Base-by-base conservation (phyloP, 2,113 vertebrate species). In the Tetraodon nigroviridis region DNA sequence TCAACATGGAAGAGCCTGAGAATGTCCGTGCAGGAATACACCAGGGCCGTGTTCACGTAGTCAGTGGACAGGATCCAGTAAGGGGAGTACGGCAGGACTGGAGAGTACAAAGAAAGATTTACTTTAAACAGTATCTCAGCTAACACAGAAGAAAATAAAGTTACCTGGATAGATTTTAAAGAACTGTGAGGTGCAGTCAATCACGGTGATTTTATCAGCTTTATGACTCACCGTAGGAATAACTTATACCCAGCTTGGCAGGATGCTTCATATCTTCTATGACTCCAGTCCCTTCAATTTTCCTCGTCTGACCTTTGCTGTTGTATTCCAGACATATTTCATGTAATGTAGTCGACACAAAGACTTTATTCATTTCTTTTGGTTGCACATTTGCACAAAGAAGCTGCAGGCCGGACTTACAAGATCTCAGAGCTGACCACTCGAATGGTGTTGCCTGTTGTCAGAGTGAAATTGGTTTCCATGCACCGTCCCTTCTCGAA, bases 11-110 rank as follows among this genome's bases (percentile, higher is more conserved):
- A 96, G 55, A 96, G 82, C 84, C 91, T 87, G 64, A 96, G 66
- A 68, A 96, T 69, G 19, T 90, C 91, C 0, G 91, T 93, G 76
- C 95, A 98, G 73, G 95, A 96, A 66, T 97, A 98, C 14, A 96
- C 90, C 20, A 96, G 80, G 0, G 93, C 92, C 0, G 86, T 89
- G 81, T 90, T 92, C 51, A 90, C 89, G 0, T 98, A 97, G 87
- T 97, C 94, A 0, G 95, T 98, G 75, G 92, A 90, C 76, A 98
- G 61, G 58, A 97, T 90, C 94, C 93, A 95, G 85, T 98, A 96
- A 0, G 94, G 94, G 16, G 92, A 73, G 8, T 90, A 90, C 0
- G 94, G 94, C 78, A 93, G 90, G 64, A 93, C 94, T 98, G 15
- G 15, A 32, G 8, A 24, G 13, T 27, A 53, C 11, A 52, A 29